Evolutionary conservation across 2,888 invertebrate genomes (phyloP).

Genomic region (Timema podura): DNA sequence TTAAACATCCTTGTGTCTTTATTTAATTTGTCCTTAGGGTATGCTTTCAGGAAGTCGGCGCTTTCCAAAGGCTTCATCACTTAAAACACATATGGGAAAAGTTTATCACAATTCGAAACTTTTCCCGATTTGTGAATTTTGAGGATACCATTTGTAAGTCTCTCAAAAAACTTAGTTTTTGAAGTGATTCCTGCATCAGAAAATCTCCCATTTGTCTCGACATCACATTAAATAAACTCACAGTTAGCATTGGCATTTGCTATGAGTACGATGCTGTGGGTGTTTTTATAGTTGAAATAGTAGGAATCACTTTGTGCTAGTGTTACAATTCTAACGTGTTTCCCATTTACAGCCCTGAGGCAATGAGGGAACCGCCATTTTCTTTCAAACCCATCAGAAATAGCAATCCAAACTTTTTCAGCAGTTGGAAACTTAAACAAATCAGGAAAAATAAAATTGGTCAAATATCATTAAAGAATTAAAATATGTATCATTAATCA

Average conservation of each 20-base stretch:
- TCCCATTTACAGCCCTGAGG: constrained; percentile 18
- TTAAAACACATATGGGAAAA: constrained; percentile 31
- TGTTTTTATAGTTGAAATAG: constrained; percentile 31
- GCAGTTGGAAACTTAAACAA: constrained; percentile 16
- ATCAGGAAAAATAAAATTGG: not conserved
- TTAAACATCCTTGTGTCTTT: constrained; percentile 13
- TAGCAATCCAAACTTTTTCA: constrained; percentile 3
- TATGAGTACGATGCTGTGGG: constrained; percentile 31
- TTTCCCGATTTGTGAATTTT: constrained; percentile 2
- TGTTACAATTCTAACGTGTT: constrained; percentile 19
- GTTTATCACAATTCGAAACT: constrained; percentile 21
- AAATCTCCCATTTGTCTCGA: constrained; percentile 34
- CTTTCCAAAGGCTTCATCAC: constrained; percentile 31
- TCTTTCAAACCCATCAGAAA: constrained; percentile 6
- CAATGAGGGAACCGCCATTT: constrained; percentile 21
- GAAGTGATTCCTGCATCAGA: constrained; percentile 34
- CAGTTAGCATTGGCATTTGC: constrained; percentile 33
- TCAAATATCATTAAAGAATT: too few relatives aligned
- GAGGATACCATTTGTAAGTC: constrained; percentile 25
- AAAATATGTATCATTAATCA: too few relatives aligned
- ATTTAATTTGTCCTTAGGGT: constrained; percentile 17
- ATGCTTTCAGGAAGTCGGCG: constrained; percentile 25
- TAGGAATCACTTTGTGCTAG: constrained; percentile 27
- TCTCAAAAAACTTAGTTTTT: constrained; percentile 31
- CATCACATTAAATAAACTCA: constrained; percentile 31